Evolutionary conservation across 2,797 vertebrate species (phyloP).

Genomic region (Emydoidea blandingii): DNA sequence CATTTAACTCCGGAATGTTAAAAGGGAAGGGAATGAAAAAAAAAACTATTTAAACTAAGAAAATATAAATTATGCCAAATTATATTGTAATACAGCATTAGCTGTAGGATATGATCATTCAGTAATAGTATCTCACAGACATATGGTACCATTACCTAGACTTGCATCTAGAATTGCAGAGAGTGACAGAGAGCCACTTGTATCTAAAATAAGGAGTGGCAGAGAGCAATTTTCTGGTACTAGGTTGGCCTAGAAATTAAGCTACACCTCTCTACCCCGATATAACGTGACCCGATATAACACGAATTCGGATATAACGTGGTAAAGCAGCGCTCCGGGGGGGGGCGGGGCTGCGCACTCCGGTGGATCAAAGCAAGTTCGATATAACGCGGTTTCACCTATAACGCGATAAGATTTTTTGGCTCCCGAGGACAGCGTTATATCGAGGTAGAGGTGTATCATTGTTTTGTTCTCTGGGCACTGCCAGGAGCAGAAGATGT

Average conservation of each 20-base stretch:
- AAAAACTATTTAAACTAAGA: background rate
- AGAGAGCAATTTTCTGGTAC: background rate
- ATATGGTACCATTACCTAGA: background rate
- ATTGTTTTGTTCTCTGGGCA: background rate
- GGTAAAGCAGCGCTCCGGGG: too few relatives aligned
- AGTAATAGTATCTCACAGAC: background rate
- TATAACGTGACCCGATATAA: too few relatives aligned
- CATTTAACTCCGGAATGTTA: background rate
- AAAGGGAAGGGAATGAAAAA: background rate
- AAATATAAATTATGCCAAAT: background rate
- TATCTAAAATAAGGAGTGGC: background rate
- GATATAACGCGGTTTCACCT: too few relatives aligned
- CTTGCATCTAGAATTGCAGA: background rate
- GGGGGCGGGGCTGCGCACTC: too few relatives aligned
- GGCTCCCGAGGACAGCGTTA: too few relatives aligned
- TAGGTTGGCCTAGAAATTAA: background rate
- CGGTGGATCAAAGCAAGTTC: too few relatives aligned
- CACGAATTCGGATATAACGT: too few relatives aligned
- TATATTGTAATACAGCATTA: background rate
- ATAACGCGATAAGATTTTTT: too few relatives aligned
- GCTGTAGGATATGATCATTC: background rate
- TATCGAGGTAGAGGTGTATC: background rate
- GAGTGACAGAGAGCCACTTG: background rate
- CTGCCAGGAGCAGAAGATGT: background rate
- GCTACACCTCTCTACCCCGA: background rate